Base-by-base conservation (phyloP, 2,797 vertebrate genomes). In the Gadopsis marmoratus region DNA sequence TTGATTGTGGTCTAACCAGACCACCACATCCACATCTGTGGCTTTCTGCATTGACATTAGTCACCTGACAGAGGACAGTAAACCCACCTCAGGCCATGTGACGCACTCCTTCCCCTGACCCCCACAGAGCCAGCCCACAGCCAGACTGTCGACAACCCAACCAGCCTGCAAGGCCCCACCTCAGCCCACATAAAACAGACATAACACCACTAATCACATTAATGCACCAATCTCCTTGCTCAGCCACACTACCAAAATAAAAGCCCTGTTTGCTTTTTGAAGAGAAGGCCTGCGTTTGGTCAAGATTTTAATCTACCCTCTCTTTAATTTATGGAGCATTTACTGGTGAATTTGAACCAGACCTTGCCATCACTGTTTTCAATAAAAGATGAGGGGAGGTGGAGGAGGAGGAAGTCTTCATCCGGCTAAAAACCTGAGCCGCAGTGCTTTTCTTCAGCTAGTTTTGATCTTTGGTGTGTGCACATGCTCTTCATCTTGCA, bases 131-230 rank as follows among this genome's bases (percentile, higher is more conserved):
- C 72, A 26, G 59, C 86, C 89, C 79, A 82, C 83, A 79, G 59
- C 63, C 77, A 79, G 75, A 74, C 82, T 83, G 81, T 86, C 88
- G 68, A 68, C 86, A 86, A 81, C 84, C 73, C 76, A 29, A 73
- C 63, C 82, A 82, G 88, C 82, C 88, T 69, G 71, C 76, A 13
- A 39, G 60, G 88, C 89, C 87, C 86, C 90, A 89, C 87, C 88
- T 88, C 83, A 78, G 76, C 91, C 91, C 92, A 94, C 93, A 94
- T 94, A 71, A 94, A 94, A 90, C 90, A 88, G 88, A 89, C 90
- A 88, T 72, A 91, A 93, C 88, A 88, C 89, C 93, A 90, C 92
- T 93, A 93, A 94, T 95, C 90, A 90, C 93, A 92, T 95, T 94
- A 93, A 90, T 93, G 91, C 50, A 58, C 56, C 81, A 37, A 89